Percentiles rank a stretch among this genome's conserved stretches.
Conservation (phyloP, 2,797 vertebrate species). For the Acipenser transmontanus region DNA sequence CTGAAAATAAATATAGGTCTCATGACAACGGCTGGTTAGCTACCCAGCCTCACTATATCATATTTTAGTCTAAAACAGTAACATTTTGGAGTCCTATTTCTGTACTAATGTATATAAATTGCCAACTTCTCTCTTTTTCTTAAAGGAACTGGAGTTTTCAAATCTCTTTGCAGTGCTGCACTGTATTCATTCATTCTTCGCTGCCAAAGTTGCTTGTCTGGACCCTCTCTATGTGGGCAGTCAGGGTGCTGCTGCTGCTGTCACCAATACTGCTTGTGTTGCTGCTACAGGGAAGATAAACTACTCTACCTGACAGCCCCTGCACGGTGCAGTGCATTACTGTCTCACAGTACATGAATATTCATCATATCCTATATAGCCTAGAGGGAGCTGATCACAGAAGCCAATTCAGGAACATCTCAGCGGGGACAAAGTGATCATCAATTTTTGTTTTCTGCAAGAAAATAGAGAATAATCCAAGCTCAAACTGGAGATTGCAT, state of each 20-base stretch:
- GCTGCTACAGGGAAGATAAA: slow-evolving; percentile 75
- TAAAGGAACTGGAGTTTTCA: slow-evolving; percentile 94
- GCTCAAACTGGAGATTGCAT: slow-evolving; percentile 2
- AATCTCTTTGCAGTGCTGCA: slow-evolving; percentile 96
- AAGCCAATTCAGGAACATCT: slow-evolving; percentile 27
- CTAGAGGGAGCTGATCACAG: slow-evolving; percentile 30
- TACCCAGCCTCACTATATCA: too few species aligned
- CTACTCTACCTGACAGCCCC: slow-evolving; percentile 72
- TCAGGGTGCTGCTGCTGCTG: slow-evolving; percentile 57
- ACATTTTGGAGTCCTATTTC: slow-evolving; percentile 1
- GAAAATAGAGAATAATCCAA: not conserved
- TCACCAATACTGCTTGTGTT: slow-evolving; percentile 63
- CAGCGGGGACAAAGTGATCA: slow-evolving; percentile 9
- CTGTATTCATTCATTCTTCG: slow-evolving; percentile 97
- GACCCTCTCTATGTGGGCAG: slow-evolving; percentile 88
- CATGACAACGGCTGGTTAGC: too few species aligned
- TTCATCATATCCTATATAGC: slow-evolving; percentile 29
- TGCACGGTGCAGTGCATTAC: slow-evolving; percentile 4
- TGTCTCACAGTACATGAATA: slow-evolving; percentile 30
- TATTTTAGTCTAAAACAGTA: too few species aligned
- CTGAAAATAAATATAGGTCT: too few species aligned
- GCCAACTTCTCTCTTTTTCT: slow-evolving; percentile 28
- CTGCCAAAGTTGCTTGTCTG: slow-evolving; percentile 96
- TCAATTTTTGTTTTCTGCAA: slow-evolving; percentile 1
- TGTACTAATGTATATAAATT: not conserved